Percentiles rank a stretch among this genome's conserved stretches.
These are phyloP conservation scores for Callithrix jacchus DNA, from an alignment of 2,113 vertebrate species.

Conservation along the genomic window DNA sequence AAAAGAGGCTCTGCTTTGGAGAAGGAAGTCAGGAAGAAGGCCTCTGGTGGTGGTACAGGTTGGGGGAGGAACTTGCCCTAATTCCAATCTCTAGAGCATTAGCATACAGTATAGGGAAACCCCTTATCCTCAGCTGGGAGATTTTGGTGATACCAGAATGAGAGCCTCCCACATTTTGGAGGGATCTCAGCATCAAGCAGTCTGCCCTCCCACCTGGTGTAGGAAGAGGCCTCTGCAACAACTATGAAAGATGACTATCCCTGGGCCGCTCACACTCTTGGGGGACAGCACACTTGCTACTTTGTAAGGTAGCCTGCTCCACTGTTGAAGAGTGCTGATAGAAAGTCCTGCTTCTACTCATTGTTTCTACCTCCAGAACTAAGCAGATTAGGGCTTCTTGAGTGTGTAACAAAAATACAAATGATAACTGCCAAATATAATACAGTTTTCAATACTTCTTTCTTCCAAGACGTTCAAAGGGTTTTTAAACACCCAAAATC, in stretches of 20 bases:
- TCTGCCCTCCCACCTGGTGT: neutral
- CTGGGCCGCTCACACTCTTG: fast-evolving
- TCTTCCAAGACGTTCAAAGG: constrained; percentile 36
- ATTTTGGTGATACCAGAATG: neutral
- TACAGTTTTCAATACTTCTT: constrained; percentile 43
- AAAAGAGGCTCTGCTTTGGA: neutral
- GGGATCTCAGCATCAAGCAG: neutral
- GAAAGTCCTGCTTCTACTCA: neutral
- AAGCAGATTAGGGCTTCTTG: constrained; percentile 42
- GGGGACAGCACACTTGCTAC: neutral
- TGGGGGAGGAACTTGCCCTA: neutral
- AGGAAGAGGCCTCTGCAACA: neutral
- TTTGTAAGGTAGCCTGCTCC: neutral
- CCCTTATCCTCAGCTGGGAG: neutral
- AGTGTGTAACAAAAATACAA: neutral
- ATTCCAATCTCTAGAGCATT: neutral
- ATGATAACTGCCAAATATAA: constrained; percentile 40
- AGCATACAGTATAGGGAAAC: neutral
- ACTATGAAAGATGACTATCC: fast-evolving
- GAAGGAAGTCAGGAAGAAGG: neutral
- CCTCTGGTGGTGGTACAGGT: too few relatives aligned
- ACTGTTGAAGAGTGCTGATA: fast-evolving
- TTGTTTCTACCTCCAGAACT: neutral
- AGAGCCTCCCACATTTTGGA: neutral
- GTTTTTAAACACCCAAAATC: constrained; percentile 47